Percentiles rank a stretch among this genome's conserved stretches.
Evolutionary conservation across 2,797 vertebrate species (phyloP).

Genomic region (Poecilia velifera): DNA sequence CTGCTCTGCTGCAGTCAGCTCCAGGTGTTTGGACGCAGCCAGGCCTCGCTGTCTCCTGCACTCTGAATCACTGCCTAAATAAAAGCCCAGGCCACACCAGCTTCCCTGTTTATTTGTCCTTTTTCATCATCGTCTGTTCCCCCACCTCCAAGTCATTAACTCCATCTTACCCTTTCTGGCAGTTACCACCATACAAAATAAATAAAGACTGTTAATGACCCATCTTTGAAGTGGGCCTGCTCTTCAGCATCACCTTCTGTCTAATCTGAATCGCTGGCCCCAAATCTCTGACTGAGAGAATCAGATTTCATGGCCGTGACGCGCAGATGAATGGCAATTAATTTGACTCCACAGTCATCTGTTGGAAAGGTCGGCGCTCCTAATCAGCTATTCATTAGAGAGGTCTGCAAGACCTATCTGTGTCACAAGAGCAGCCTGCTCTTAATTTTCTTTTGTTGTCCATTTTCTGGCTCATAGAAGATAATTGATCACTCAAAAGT

Average conservation of each 20-base stretch:
- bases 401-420: constrained; percentile 69
- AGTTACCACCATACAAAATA: constrained; percentile 81
- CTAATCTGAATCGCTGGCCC: constrained; percentile 63
- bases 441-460: constrained; percentile 60
- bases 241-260: constrained; percentile 53
- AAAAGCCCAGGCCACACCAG: constrained; percentile 48
- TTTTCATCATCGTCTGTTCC: constrained; percentile 46
- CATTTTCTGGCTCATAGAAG: constrained; percentile 65
- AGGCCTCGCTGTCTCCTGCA: constrained; percentile 51
- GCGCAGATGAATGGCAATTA: constrained; percentile 71
- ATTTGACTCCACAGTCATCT: constrained; percentile 56
- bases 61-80: constrained; percentile 65
- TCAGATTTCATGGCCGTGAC: constrained; percentile 66
- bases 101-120: constrained; percentile 70
- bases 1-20: constrained; percentile 48
- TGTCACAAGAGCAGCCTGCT: constrained; percentile 65
- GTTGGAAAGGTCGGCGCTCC: constrained; percentile 72
- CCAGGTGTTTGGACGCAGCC: constrained; percentile 60
- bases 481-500: constrained; percentile 76
- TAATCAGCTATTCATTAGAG: constrained; percentile 75
- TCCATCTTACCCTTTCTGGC: constrained; percentile 76
- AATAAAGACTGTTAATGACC: constrained; percentile 73
- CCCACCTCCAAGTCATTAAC: constrained; percentile 75
- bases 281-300: constrained; percentile 68
- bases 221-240: constrained; percentile 60